phyloP scores from a whole-genome alignment of 2,113 vertebrate genomes.

The Octodon degus region DNA sequence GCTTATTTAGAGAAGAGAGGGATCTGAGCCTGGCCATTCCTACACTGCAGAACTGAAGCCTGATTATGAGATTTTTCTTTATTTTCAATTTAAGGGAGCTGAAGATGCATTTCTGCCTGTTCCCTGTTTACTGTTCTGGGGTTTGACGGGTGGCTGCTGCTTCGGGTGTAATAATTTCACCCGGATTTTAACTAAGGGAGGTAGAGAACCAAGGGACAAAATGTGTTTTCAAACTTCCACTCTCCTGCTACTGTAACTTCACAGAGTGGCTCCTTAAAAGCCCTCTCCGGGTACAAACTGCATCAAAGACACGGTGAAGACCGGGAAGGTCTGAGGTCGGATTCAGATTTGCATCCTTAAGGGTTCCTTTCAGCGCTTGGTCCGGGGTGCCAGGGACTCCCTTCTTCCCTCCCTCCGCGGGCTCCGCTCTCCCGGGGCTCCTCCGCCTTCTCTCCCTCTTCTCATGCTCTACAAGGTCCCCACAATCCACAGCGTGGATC shows the following conservation, averaged over 20 bases:
- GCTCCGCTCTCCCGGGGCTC: slow-evolving; percentile 31
- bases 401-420: slow-evolving; percentile 30
- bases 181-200: slow-evolving; percentile 56
- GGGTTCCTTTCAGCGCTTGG: slow-evolving; percentile 49
- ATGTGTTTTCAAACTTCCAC: slow-evolving; percentile 66
- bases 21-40: neutral
- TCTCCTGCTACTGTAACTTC: slow-evolving; percentile 45
- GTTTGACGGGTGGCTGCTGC: slow-evolving; percentile 64
- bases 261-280: slow-evolving; percentile 69
- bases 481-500: neutral
- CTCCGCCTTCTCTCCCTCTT: neutral
- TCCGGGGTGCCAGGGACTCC: slow-evolving; percentile 36
- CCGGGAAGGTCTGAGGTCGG: slow-evolving; percentile 68
- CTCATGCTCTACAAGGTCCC: slow-evolving; percentile 8
- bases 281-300: slow-evolving; percentile 52
- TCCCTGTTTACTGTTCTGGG: slow-evolving; percentile 60
- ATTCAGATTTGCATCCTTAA: slow-evolving; percentile 67
- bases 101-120: slow-evolving; percentile 37
- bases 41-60: neutral
- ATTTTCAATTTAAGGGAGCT: slow-evolving; percentile 60
- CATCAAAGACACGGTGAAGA: slow-evolving; percentile 48
- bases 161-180: slow-evolving; percentile 56
- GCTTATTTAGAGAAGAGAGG: neutral
- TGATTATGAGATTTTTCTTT: neutral
- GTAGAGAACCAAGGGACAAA: slow-evolving; percentile 59